Percentiles rank a stretch among this genome's conserved stretches.
Evolutionary conservation across 1,140 invertebrate species (phyloP).

Genomic region (Dendrolimus kikuchii): DNA sequence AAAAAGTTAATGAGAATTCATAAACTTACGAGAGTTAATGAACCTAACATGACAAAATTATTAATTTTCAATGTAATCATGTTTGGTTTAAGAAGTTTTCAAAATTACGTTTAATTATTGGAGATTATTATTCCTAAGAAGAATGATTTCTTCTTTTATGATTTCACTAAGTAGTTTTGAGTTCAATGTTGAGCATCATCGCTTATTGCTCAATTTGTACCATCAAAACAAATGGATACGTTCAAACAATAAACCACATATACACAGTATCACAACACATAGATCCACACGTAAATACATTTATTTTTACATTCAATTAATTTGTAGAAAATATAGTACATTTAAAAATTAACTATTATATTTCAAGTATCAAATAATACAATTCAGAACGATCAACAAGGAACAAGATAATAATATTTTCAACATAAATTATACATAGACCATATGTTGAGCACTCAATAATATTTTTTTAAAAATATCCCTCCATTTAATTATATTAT

Average conservation of each 20-base stretch:
- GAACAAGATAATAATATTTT: slow-evolving; percentile 63
- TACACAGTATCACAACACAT: slow-evolving; percentile 67
- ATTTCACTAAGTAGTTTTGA: slow-evolving; percentile 7
- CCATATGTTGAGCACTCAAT: slow-evolving; percentile 59
- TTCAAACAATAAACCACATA: slow-evolving; percentile 49
- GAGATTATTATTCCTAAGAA: no score
- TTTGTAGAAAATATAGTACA: slow-evolving; percentile 41
- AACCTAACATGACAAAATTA: no score
- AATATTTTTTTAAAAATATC: slow-evolving; percentile 67
- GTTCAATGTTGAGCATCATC: slow-evolving; percentile 48
- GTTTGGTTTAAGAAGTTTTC: no score
- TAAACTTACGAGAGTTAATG: no score
- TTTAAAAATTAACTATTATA: slow-evolving; percentile 43
- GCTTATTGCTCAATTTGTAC: slow-evolving; percentile 58
- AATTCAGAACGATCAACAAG: slow-evolving; percentile 56
- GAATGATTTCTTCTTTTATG: neutral
- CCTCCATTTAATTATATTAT: slow-evolving; percentile 22
- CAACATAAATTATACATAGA: slow-evolving; percentile 60
- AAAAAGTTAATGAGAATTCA: no score
- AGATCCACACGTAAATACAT: slow-evolving; percentile 54
- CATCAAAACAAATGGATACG: slow-evolving; percentile 46
- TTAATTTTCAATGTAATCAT: no score
- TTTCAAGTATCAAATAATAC: slow-evolving; percentile 47
- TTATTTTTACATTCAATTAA: slow-evolving; percentile 30
- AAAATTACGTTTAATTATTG: no score